Base-by-base conservation (phyloP, 2,888 invertebrate species). In the Calliopum simillimum region DNA sequence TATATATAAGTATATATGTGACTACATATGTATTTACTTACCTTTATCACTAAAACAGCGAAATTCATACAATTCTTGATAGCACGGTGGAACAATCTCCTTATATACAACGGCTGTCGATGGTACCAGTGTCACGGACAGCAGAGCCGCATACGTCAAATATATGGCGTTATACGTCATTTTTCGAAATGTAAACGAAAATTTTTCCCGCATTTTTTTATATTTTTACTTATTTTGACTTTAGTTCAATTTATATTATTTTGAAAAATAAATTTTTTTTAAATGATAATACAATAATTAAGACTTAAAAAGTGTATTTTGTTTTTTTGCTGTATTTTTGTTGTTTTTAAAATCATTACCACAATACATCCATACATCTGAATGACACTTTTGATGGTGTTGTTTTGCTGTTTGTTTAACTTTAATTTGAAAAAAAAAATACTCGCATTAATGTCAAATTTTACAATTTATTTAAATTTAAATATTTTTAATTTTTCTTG, bases 41-140 rank as follows among this genome's bases (percentile, higher is more conserved):
- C 68, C 62, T 43, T 25, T 62, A 33, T 61, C 68, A 5, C 19
- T 46, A 19, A 69, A 63, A 49, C 69, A 69, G 3, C 23, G 69
- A 23, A 33, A 69, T 13, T 63, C 56, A 33, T 63, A 69, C 13
- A 41, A 21, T 33, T 63, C 16, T 13, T 56, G 47, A n/a, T 41
- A 12, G 3, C 41, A 4, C 25, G 41, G 33, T 23, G 41, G 16
- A 43, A 46, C 25, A n/a, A 25, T 49, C 21, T 56, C 56, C 41
- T 13, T n/a, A 41, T 13, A 21, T n/a, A 12, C 25, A 12, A 33
- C 23, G 12, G 25, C 5, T 46, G 56, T 13, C 13, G n/a, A 16
- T 3, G 21, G 2, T 13, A 19, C 14, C 33, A 41, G 21, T 23
- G 53, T 21, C 16, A 14, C 41, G n/a, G 51, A 14, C 49, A 33